Percentiles rank a stretch among this genome's conserved stretches.
phyloP scores from a whole-genome alignment of 2,888 invertebrate genomes.

The Thera obeliscata region DNA sequence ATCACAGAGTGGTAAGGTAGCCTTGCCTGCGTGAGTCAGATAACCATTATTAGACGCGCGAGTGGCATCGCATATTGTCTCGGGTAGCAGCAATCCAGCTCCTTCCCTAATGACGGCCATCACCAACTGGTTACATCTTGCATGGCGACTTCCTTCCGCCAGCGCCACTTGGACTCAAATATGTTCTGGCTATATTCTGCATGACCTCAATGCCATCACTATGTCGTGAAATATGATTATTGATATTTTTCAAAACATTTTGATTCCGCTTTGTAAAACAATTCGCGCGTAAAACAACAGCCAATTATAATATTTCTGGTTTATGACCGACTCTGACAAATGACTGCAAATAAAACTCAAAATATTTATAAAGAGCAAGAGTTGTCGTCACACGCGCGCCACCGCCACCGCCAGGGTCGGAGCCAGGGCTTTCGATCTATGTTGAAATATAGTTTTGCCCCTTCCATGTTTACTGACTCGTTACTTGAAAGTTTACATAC shows the following conservation, averaged over 20 bases:
- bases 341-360: slow-evolving; percentile 24
- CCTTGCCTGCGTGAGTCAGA: no score
- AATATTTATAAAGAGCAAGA: slow-evolving; percentile 17
- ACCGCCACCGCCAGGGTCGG: neutral
- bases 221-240: neutral
- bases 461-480: neutral
- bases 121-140: neutral
- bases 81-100: no score
- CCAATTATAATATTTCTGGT: slow-evolving; percentile 7
- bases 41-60: no score
- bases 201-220: no score
- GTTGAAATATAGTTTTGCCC: neutral
- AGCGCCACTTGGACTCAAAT: neutral
- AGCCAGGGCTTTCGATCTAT: neutral
- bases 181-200: no score
- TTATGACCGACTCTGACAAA: slow-evolving; percentile 28
- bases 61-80: no score
- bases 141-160: slow-evolving; percentile 6
- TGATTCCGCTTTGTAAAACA: slow-evolving; percentile 1
- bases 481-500: neutral
- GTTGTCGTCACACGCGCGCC: slow-evolving; percentile 17
- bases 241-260: neutral
- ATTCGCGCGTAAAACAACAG: slow-evolving; percentile 10
- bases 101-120: neutral
- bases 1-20: no score